These are phyloP conservation scores for Pyrocephalus nanus DNA, from an alignment of 2,797 vertebrate genomes.

Conservation along the genomic window DNA sequence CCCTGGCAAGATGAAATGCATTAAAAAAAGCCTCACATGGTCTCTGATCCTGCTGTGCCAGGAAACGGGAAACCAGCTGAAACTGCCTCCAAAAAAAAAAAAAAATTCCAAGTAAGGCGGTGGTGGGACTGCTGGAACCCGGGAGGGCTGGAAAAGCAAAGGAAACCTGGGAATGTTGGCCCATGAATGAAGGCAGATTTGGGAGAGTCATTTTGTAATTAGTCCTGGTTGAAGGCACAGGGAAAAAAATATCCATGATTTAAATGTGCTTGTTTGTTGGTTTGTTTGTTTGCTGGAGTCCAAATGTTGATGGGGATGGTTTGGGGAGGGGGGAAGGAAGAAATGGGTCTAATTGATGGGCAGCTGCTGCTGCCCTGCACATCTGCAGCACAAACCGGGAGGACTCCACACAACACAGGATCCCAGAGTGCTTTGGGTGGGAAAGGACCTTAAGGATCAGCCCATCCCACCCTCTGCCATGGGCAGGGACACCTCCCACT, in stretches of 20 bases:
- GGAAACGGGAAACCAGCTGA: slow-evolving; percentile 18
- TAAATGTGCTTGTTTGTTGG: background rate
- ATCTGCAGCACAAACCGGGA: background rate
- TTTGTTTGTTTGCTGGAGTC: slow-evolving; percentile 13
- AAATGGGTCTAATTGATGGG: background rate
- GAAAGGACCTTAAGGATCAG: background rate
- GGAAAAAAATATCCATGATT: background rate
- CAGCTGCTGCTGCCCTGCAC: background rate
- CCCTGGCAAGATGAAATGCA: background rate
- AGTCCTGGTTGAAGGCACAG: background rate
- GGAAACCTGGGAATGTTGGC: slow-evolving; percentile 31
- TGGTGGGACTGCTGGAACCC: background rate
- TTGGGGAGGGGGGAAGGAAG: background rate
- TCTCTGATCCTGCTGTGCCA: background rate
- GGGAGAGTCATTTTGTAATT: background rate
- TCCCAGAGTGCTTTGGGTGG: background rate
- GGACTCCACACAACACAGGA: background rate
- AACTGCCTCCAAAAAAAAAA: slow-evolving; percentile 15
- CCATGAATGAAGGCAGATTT: too few species aligned
- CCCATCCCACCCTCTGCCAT: too few species aligned
- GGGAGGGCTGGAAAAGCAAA: slow-evolving; percentile 3
- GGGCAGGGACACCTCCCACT: background rate
- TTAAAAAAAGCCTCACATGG: too few species aligned
- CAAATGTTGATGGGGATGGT: slow-evolving; percentile 20
- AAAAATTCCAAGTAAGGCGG: background rate